Evolutionary conservation across 2,888 invertebrate species (phyloP).

Genomic region (Heliconius erato): DNA sequence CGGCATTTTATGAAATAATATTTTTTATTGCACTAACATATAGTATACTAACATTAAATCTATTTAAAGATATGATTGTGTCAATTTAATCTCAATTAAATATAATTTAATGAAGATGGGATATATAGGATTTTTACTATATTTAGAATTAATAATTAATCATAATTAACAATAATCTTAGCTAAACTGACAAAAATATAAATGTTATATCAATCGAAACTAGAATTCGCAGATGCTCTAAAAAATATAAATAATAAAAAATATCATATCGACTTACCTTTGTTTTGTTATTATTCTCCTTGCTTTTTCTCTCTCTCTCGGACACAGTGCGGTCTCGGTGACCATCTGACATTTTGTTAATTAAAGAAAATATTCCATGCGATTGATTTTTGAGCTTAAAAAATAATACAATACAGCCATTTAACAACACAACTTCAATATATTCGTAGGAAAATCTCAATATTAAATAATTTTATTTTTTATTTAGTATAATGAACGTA

Average conservation of each 20-base stretch:
- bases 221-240: not conserved
- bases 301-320: not conserved
- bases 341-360: constrained; percentile 36
- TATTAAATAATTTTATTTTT: not conserved
- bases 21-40: too few relatives aligned
- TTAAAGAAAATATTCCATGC: not conserved
- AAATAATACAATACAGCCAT: not conserved
- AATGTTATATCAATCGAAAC: not conserved
- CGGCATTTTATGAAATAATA: too few relatives aligned
- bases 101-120: not conserved
- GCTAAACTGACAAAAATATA: too few relatives aligned
- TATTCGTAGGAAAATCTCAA: not conserved
- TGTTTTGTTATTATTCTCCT: not conserved
- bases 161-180: too few relatives aligned
- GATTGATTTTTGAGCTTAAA: not conserved
- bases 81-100: not conserved
- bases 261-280: constrained; percentile 5
- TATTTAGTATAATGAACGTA: not conserved
- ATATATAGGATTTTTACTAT: not conserved
- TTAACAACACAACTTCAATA: not conserved
- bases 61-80: too few relatives aligned
- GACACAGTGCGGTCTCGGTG: not conserved
- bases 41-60: not conserved
- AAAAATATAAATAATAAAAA: not conserved
- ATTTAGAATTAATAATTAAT: not conserved